These are phyloP conservation scores for Cephalopachus bancanus DNA, from an alignment of 2,797 vertebrate species.

Conservation along the genomic window DNA sequence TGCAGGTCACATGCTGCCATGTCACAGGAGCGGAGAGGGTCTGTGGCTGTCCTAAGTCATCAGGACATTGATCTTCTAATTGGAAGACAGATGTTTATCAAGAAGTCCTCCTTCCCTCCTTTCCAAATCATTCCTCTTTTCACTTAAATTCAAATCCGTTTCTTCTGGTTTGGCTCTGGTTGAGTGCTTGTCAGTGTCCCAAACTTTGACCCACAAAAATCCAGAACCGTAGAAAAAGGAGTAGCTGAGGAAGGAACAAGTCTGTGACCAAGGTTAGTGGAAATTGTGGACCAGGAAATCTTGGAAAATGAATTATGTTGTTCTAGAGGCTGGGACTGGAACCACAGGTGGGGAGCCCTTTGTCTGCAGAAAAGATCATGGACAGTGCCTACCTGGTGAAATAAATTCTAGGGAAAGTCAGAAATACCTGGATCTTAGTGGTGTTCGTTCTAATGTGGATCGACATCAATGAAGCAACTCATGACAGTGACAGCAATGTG, in stretches of 20 bases:
- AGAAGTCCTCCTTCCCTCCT: neutral
- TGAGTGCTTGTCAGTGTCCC: neutral
- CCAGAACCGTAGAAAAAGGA: neutral
- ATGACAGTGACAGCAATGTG: accelerated
- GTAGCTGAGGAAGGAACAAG: no score
- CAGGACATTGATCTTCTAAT: neutral
- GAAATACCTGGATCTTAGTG: neutral
- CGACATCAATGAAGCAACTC: neutral
- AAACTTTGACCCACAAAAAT: neutral
- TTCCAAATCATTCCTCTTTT: neutral
- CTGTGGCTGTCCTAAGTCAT: neutral
- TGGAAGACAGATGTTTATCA: neutral
- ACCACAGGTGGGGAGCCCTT: neutral
- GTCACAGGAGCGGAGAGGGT: neutral
- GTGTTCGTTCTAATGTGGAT: neutral
- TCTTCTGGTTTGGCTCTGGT: neutral
- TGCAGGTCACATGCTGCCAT: no score
- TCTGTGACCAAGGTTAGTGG: neutral
- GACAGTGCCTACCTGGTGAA: neutral
- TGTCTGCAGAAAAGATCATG: neutral
- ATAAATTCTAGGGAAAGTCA: neutral
- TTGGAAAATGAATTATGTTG: neutral
- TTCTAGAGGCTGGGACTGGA: neutral
- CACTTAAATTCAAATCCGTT: neutral
- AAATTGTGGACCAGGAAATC: neutral